phyloP scores from a whole-genome alignment of 2,797 vertebrate genomes.

The Chelon auratus region DNA sequence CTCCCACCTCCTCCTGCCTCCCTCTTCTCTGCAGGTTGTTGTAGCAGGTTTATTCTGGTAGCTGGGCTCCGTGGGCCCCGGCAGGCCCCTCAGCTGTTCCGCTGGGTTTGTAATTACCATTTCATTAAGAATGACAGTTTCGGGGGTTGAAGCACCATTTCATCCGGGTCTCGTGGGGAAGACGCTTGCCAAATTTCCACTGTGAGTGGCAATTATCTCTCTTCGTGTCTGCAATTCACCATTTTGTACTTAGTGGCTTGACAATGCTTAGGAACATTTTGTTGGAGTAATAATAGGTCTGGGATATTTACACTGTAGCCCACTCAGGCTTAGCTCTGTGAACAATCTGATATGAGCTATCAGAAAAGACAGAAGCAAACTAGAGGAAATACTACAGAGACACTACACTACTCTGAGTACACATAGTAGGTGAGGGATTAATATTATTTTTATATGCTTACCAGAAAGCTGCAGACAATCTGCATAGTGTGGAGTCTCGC shows the following conservation, averaged over 20 bases:
- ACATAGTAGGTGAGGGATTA: conserved; percentile 22
- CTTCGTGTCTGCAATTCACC: conserved; percentile 82
- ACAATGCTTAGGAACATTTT: conserved; percentile 79
- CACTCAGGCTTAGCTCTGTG: conserved; percentile 70
- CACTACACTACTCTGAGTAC: conserved; percentile 32
- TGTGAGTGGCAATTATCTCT: conserved; percentile 86
- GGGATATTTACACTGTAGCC: conserved; percentile 76
- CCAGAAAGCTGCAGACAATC: conserved; percentile 23
- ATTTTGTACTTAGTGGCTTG: conserved; percentile 84
- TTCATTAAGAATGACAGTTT: conserved; percentile 88
- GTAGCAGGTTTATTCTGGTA: conserved; percentile 84
- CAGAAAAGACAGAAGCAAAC: conserved; percentile 60
- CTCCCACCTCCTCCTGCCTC: conserved; percentile 30
- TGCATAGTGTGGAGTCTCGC: background rate
- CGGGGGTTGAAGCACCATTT: conserved; percentile 85
- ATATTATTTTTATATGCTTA: conserved; percentile 30
- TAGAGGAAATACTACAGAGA: conserved; percentile 41
- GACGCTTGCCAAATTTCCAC: conserved; percentile 84
- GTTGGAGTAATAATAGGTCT: conserved; percentile 76
- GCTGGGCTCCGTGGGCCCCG: conserved; percentile 76
- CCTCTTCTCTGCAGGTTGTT: conserved; percentile 79
- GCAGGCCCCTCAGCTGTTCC: conserved; percentile 85
- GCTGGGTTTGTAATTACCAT: conserved; percentile 88
- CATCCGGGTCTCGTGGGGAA: conserved; percentile 83
- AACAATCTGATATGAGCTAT: conserved; percentile 66